Conservation (phyloP, 2,797 vertebrate species). For the Syngnathus rostellatus region DNA sequence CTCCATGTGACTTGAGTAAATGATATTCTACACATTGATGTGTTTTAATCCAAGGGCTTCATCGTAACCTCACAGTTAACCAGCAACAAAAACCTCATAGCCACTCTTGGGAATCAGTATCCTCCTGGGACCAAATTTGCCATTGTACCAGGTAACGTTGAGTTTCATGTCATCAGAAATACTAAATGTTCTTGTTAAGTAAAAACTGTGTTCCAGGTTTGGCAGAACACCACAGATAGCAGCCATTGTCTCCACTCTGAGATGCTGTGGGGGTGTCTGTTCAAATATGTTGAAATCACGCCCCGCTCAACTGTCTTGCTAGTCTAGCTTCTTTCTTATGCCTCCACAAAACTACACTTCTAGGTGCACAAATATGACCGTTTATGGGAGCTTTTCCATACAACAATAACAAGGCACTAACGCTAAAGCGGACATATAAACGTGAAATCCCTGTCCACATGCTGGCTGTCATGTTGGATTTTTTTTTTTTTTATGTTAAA, state of each 20-base stretch:
- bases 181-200: not conserved
- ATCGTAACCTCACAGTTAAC: constrained; percentile 53
- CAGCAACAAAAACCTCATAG: constrained; percentile 48
- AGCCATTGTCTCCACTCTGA: too few species aligned
- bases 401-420: too few species aligned
- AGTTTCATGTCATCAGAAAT: not conserved
- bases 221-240: too few species aligned
- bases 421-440: too few species aligned
- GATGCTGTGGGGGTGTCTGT: too few species aligned
- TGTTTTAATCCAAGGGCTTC: constrained; percentile 44
- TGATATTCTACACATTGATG: not conserved
- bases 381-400: too few species aligned
- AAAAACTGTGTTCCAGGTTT: not conserved
- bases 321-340: not conserved
- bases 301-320: not conserved
- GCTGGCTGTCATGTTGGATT: too few species aligned
- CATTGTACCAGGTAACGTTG: constrained; percentile 52
- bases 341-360: not conserved
- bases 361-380: not conserved
- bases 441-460: too few species aligned
- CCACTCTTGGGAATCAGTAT: constrained; percentile 49
- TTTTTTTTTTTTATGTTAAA: too few species aligned
- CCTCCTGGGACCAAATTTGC: constrained; percentile 56
- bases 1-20: not conserved
- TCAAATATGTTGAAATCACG: not conserved